phyloP scores from a whole-genome alignment of 2,888 invertebrate genomes.

The Trachelus stipa region DNA sequence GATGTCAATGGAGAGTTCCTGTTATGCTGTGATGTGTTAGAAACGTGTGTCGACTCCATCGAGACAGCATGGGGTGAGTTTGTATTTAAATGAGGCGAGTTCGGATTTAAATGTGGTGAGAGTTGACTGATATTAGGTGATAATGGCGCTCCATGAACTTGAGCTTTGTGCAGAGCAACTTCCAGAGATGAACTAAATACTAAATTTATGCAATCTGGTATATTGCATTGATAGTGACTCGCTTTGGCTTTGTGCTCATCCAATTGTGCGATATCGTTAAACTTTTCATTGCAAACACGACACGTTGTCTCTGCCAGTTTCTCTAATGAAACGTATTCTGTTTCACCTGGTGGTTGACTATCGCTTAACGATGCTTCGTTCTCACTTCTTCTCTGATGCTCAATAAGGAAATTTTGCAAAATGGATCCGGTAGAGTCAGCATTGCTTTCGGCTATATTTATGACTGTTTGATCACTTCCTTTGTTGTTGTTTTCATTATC shows the following conservation, averaged over 20 bases:
- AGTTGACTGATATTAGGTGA: conserved; percentile 44
- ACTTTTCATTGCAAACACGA: conserved; percentile 73
- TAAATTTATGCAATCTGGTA: conserved; percentile 58
- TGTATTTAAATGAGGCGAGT: conserved; percentile 48
- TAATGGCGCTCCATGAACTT: conserved; percentile 53
- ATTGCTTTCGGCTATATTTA: conserved; percentile 40
- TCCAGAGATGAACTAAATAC: conserved; percentile 55
- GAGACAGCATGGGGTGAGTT: conserved; percentile 44
- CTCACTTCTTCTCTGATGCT: conserved; percentile 52
- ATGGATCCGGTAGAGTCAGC: conserved; percentile 51
- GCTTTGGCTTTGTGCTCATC: conserved; percentile 71
- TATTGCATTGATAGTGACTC: conserved; percentile 70
- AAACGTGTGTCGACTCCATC: conserved; percentile 44
- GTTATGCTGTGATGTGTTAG: conserved; percentile 35
- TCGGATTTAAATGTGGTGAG: conserved; percentile 37
- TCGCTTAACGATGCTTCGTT: conserved; percentile 46
- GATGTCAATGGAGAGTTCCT: conserved; percentile 52
- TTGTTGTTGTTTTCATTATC: conserved; percentile 36
- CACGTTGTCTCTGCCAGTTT: conserved; percentile 72
- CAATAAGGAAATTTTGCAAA: conserved; percentile 59
- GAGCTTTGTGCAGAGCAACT: conserved; percentile 57
- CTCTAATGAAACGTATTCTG: conserved; percentile 76
- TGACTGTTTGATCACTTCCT: conserved; percentile 35
- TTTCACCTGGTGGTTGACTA: conserved; percentile 55
- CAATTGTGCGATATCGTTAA: conserved; percentile 69